phyloP scores from a whole-genome alignment of 1,140 invertebrate species.

The Drosophila parabipectinata region DNA sequence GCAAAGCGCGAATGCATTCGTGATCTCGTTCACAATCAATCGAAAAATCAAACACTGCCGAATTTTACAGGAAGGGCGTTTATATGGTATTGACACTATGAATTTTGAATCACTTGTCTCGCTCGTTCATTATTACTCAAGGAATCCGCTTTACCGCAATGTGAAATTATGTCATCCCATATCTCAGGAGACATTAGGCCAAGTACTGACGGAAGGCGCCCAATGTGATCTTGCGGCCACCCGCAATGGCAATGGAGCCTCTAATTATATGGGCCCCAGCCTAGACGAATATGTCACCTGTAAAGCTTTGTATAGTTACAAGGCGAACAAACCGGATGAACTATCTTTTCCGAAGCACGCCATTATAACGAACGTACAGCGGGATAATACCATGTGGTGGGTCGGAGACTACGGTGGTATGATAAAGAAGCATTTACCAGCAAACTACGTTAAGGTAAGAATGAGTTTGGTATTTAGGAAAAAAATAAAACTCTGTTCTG shows the following conservation, averaged over 20 bases:
- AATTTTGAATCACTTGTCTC: slow-evolving; percentile 98
- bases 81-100: slow-evolving; percentile 95
- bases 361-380: slow-evolving; percentile 97
- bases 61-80: slow-evolving; percentile 94
- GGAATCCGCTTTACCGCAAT: slow-evolving; percentile 94
- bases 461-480: neutral
- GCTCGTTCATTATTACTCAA: slow-evolving; percentile 95
- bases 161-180: slow-evolving; percentile 94
- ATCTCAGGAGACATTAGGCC: slow-evolving; percentile 88
- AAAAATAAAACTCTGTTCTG: neutral
- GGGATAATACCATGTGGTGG: slow-evolving; percentile 95
- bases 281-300: slow-evolving; percentile 80
- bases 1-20: too few species aligned
- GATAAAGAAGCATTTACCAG: slow-evolving; percentile 96
- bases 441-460: slow-evolving; percentile 93
- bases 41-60: too few species aligned
- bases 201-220: slow-evolving; percentile 54
- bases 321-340: slow-evolving; percentile 94
- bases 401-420: slow-evolving; percentile 96
- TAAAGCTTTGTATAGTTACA: slow-evolving; percentile 95
- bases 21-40: too few species aligned
- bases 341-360: slow-evolving; percentile 97
- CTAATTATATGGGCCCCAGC: slow-evolving; percentile 94
- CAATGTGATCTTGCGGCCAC: slow-evolving; percentile 85
- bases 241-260: slow-evolving; percentile 89